These are phyloP conservation scores for Ricordea florida DNA, from an alignment of 92 coral and sea anemone genomes.

Conservation along the genomic window DNA sequence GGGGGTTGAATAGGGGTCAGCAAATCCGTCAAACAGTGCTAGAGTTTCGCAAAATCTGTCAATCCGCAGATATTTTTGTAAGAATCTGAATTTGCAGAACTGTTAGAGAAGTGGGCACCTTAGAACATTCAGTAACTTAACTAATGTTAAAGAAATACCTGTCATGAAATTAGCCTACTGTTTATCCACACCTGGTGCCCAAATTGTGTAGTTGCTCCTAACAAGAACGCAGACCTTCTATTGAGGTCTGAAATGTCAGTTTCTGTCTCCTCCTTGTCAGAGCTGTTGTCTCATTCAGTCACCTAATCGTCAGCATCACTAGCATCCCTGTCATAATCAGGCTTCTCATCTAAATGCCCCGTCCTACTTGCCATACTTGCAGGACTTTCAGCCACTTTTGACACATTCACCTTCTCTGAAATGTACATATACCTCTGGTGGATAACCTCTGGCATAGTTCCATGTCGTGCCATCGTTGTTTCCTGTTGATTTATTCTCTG, in stretches of 20 bases:
- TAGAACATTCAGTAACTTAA: too few relatives aligned
- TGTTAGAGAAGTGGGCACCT: too few relatives aligned
- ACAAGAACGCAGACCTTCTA: conserved; percentile 3
- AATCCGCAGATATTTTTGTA: too few relatives aligned
- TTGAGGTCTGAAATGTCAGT: neutral
- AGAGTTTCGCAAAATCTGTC: too few relatives aligned
- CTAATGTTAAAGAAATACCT: too few relatives aligned
- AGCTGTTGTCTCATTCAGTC: conserved; percentile 2
- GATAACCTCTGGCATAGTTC: conserved; percentile 32
- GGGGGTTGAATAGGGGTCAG: too few relatives aligned
- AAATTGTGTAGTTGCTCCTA: neutral
- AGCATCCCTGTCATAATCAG: neutral
- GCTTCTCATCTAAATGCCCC: neutral
- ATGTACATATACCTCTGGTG: conserved; percentile 1
- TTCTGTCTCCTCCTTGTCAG: conserved; percentile 24
- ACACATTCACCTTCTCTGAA: neutral
- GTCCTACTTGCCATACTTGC: neutral
- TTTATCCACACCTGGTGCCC: neutral
- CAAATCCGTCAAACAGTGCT: too few relatives aligned
- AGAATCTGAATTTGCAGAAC: too few relatives aligned
- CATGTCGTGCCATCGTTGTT: conserved; percentile 35
- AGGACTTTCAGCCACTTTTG: too few relatives aligned
- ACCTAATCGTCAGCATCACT: too few relatives aligned
- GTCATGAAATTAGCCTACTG: neutral
- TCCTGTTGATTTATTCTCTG: conserved; percentile 31